Base-by-base conservation (phyloP, 2,888 invertebrate genomes). In the Tenthredo amoena region DNA sequence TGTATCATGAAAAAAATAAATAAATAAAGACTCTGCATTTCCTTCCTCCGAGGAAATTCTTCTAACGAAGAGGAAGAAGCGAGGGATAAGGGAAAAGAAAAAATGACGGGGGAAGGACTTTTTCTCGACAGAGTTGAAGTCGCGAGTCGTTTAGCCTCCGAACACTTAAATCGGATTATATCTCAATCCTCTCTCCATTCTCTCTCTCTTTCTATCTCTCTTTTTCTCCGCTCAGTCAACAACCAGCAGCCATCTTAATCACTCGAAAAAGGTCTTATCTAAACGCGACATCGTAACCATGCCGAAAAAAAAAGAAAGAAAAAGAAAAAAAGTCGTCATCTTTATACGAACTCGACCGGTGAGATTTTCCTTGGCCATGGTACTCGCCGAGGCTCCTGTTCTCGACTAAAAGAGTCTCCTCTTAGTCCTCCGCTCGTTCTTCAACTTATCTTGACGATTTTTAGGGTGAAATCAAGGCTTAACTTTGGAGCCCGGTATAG, bases 201-300 rank as follows among this genome's bases (percentile, higher is more conserved):
- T 21, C 10, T 26, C 10, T 26, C 26, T 62, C 26, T 65, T 26
- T 26, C 26, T 26, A 26, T 26, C 15, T 68, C 15, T 65, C 65
- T 31, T 10, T 74, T 26, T 74, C 21, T 40, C 5, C 26, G 47
- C 74, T 40, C 43, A 43, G 47, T 21, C 12, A 43, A 40, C 9
- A 74, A 74, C 74, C 21, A 74, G 74, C 74, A 31, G 74, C 74
- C 74, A 40, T 74, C 43, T 74, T 74, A 74, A 74, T 74, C 74
- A 43, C 74, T 74, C 40, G 74, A 74, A 74, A 74, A 43, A 74
- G 43, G 74, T 74, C 43, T 74, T 74, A 74, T 74, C 74, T 74
- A 74, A 74, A 74, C 74, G 74, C 74, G 74, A 74, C 43, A 74
- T 74, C 74, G 74, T 43, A 74, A 74, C 74, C 40, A 40, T 26